A percentile compares a stretch with the other conserved stretches of the same genome.
Conservation (phyloP, 2,113 vertebrate genomes). For the Sus scrofa region T2T-Sscrofa CM000813.6:30882001-30882500, state of each 20-base stretch:
- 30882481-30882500: neutral
- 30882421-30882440: neutral
- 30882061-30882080: conserved; percentile 16
- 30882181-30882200: neutral
- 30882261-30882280: neutral
- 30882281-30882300: conserved; percentile 4
- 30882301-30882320: neutral
- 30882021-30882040: neutral
- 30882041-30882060: neutral
- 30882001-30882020: neutral
- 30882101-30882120: neutral
- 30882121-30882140: neutral
- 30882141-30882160: conserved; percentile 15
- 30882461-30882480: neutral
- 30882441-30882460: neutral
- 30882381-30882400: neutral
- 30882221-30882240: neutral
- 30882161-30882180: neutral
- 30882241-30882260: neutral
- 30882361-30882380: neutral
- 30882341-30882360: neutral
- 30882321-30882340: neutral
- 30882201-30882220: neutral
- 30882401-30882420: neutral
- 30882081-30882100: neutral